A percentile compares a stretch with the other conserved stretches of the same genome.
Evolutionary conservation across 2,113 vertebrate genomes (phyloP).

Genomic region (Hyperopisus bebe): DNA sequence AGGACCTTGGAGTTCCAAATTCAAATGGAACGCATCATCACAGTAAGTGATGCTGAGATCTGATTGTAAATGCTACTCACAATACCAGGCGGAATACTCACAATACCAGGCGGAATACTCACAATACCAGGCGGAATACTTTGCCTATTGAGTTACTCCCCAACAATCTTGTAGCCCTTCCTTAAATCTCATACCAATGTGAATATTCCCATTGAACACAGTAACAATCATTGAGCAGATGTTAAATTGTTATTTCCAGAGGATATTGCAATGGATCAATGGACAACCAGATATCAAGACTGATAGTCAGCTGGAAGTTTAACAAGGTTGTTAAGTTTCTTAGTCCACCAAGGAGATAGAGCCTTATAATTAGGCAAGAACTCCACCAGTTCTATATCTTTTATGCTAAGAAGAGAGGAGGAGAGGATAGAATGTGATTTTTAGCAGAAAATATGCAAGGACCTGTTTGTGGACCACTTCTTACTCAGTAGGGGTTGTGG

Average conservation of each 20-base stretch:
- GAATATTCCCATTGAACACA: neutral
- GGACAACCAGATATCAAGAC: neutral
- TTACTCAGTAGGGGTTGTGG: neutral
- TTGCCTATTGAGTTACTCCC: neutral
- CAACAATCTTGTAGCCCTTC: neutral
- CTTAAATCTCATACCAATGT: neutral
- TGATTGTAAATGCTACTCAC: neutral
- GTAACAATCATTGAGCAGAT: neutral
- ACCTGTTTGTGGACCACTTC: neutral
- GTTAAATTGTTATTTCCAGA: neutral
- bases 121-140: neutral
- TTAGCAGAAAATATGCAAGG: neutral
- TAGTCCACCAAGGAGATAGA: neutral
- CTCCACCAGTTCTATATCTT: neutral
- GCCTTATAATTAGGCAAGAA: neutral
- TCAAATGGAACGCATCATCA: neutral
- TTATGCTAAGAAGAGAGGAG: neutral
- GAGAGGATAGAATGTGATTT: neutral
- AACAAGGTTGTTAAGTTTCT: neutral
- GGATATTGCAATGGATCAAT: neutral
- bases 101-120: neutral
- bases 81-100: too few relatives aligned
- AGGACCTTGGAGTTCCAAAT: too few relatives aligned
- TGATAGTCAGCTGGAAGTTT: neutral
- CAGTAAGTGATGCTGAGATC: neutral